Percentiles rank a stretch among this genome's conserved stretches.
Conservation (phyloP, 2,888 invertebrate genomes). For the Plebejus anna region DNA sequence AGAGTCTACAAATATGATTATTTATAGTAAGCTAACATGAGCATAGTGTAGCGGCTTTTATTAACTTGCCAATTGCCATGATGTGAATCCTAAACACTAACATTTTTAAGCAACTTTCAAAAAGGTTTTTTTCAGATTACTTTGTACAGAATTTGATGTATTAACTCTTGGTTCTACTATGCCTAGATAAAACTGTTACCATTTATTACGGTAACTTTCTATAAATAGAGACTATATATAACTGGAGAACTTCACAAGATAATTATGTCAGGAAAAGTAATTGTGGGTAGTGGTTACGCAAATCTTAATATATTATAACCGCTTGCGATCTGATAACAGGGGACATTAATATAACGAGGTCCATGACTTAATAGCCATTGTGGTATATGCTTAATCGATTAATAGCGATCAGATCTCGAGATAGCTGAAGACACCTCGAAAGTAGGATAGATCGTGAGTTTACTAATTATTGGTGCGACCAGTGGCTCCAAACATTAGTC, state of each 20-base stretch:
- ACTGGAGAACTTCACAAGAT: constrained; percentile 12
- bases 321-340: constrained; percentile 23
- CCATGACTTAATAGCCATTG: constrained; percentile 20
- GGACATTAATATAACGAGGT: constrained; percentile 28
- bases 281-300: constrained; percentile 20
- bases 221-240: constrained; percentile 7
- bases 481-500: not conserved
- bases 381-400: constrained; percentile 27
- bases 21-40: no score
- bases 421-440: constrained; percentile 57
- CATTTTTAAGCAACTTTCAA: not conserved
- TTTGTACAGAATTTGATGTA: not conserved
- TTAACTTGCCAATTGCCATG: no score
- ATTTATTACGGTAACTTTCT: not conserved
- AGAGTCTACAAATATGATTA: no score
- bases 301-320: constrained; percentile 27
- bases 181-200: not conserved
- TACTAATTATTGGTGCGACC: constrained; percentile 65
- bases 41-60: no score
- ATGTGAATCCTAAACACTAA: no score
- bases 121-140: not conserved
- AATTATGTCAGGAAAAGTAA: constrained; percentile 27
- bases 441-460: constrained; percentile 72
- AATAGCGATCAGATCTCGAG: constrained; percentile 7
- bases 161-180: not conserved